phyloP scores from a whole-genome alignment of 2,113 vertebrate species.

The Dromiciops gliroides region DNA sequence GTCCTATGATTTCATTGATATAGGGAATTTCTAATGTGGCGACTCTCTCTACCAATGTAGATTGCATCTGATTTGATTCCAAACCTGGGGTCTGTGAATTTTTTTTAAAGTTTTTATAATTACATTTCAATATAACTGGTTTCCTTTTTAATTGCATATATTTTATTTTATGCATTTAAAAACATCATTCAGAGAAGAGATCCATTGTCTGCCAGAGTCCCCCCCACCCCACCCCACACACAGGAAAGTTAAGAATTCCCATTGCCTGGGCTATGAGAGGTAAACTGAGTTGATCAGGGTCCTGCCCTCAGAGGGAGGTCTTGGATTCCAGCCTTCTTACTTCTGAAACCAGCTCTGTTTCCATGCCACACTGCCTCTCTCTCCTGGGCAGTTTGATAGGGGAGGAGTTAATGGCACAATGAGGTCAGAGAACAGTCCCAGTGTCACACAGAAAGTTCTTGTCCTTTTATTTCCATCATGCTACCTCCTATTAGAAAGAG shows the following conservation, averaged over 20 bases:
- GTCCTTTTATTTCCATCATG: neutral
- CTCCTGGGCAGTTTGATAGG: neutral
- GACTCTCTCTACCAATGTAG: neutral
- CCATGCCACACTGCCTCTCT: neutral
- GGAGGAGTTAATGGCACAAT: neutral
- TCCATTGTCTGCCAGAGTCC: too few relatives aligned
- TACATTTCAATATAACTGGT: neutral
- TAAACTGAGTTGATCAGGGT: rapidly evolving
- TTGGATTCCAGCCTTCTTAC: neutral
- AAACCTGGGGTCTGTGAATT: neutral
- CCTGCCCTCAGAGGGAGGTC: too few relatives aligned
- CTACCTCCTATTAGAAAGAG: too few relatives aligned
- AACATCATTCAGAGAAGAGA: neutral
- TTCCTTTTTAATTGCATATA: neutral
- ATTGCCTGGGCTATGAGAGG: neutral
- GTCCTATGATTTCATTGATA: neutral
- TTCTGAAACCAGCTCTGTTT: neutral
- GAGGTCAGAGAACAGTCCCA: neutral
- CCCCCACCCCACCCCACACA: too few relatives aligned
- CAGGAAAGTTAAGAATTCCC: neutral
- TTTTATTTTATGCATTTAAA: neutral
- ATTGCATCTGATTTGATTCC: neutral
- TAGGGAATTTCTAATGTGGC: neutral
- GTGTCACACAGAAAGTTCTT: neutral
- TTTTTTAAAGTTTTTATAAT: neutral